Conservation (phyloP, 1,140 invertebrate genomes). For the Drosophila melanica region DNA sequence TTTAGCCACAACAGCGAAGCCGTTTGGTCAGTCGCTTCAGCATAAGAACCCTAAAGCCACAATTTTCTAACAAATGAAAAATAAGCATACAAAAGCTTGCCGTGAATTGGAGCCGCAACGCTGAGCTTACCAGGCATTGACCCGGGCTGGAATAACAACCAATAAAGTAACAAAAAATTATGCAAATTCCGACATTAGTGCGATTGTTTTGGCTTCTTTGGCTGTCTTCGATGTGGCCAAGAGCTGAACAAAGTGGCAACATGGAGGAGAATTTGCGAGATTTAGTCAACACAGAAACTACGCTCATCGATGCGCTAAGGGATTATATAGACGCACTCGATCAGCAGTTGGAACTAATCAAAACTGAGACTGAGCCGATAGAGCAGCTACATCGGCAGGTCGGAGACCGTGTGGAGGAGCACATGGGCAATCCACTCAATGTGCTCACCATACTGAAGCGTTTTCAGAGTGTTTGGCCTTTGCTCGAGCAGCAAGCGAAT, state of each 20-base stretch:
- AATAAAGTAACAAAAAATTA: conserved; percentile 37
- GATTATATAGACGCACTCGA: conserved; percentile 58
- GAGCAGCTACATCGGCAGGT: conserved; percentile 90
- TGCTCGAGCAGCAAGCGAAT: conserved; percentile 52
- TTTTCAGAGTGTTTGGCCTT: conserved; percentile 93
- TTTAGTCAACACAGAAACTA: conserved; percentile 51
- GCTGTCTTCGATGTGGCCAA: conserved; percentile 25
- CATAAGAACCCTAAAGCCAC: not conserved
- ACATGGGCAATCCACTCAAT: conserved; percentile 97
- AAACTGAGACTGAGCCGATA: conserved; percentile 82
- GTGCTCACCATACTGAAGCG: conserved; percentile 98
- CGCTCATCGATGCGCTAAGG: conserved; percentile 54
- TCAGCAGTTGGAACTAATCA: conserved; percentile 43
- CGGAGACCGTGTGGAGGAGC: conserved; percentile 90
- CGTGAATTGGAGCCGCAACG: not conserved
- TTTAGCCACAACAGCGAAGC: conserved; percentile 40
- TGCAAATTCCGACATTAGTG: conserved; percentile 53
- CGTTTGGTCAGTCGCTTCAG: conserved; percentile 32
- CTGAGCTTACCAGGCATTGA: conserved; percentile 50
- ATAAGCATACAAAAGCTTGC: conserved; percentile 12
- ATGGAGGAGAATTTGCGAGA: conserved; percentile 45
- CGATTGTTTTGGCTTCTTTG: conserved; percentile 48
- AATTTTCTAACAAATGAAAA: not conserved
- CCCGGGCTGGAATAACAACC: conserved; percentile 20
- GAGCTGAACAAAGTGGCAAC: conserved; percentile 10